phyloP scores from a whole-genome alignment of 2,888 invertebrate genomes.

The Aphidius colemani region DNA sequence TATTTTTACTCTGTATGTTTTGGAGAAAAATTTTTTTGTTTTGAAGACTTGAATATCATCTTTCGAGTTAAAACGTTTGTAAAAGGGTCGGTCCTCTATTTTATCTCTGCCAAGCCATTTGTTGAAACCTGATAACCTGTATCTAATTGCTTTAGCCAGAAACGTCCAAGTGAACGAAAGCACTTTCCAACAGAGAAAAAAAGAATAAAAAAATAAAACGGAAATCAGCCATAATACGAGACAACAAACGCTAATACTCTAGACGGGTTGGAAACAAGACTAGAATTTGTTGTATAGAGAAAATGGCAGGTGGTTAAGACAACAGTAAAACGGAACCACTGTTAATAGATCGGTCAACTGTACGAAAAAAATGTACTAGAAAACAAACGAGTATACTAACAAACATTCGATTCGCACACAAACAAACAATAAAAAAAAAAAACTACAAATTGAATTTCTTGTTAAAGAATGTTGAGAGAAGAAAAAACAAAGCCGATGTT shows the following conservation, averaged over 20 bases:
- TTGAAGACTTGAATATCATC: conserved; percentile 31
- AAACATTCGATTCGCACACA: too few relatives aligned
- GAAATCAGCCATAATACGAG: conserved; percentile 19
- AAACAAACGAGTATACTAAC: background rate
- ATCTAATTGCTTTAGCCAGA: conserved; percentile 41
- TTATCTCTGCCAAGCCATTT: conserved; percentile 13
- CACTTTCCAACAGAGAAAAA: conserved; percentile 1
- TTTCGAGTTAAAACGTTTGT: conserved; percentile 37
- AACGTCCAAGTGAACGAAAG: conserved; percentile 33
- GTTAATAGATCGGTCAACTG: conserved; percentile 32
- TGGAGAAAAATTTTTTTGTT: too few relatives aligned
- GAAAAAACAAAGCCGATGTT: too few relatives aligned
- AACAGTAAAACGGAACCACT: conserved; percentile 12
- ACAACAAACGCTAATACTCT: conserved; percentile 17
- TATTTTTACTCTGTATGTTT: background rate
- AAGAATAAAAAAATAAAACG: conserved; percentile 6
- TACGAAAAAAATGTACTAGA: background rate
- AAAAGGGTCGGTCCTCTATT: conserved; percentile 6
- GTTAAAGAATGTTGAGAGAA: too few relatives aligned
- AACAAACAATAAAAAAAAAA: too few relatives aligned
- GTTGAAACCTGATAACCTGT: conserved; percentile 43
- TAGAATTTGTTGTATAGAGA: conserved; percentile 26
- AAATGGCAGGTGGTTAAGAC: conserved; percentile 23
- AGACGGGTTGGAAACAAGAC: conserved; percentile 9
- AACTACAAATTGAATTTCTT: too few relatives aligned